Evolutionary conservation across 2,797 vertebrate genomes (phyloP), one percentile per base, ranked within the genome.

Genomic region (Balearica regulorum): DNA sequence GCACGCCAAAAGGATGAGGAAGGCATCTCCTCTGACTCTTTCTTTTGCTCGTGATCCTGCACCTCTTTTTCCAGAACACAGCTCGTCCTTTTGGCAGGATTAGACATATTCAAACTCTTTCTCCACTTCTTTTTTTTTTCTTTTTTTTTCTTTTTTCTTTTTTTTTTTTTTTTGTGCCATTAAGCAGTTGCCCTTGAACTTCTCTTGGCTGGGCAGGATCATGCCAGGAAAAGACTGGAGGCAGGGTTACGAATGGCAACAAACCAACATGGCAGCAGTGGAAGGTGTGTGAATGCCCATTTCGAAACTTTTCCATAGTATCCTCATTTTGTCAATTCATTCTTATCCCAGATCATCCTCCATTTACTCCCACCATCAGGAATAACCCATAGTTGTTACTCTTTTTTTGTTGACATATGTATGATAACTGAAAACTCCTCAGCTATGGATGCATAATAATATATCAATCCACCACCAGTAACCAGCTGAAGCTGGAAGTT

Each of bases 351-450:
- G 19, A 33, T 71, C 35, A 62, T n/a, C 6, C 33, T 46, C 31
- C 37, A 35, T 72, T 90, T 26, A 86, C 11, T 1, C 24, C 11
- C 53, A 28, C 20, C 24, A 51, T 20, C 46, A 54, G 0, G 0
- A 17, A 19, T 24, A 75, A 46, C 29, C 81, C 41, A n/a, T 16
- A 43, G 31, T 13, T 62, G 16, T 26, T 58, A 37, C 24, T 55
- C 22, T 69, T 90, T 69, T 90, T 82, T 54, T 93, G 29, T 28
- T 90, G 61, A 75, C 21, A 22, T 7, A 6, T 5, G 16, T 16
- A 60, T 49, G 19, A 29, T 58, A 75, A 35, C 17, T 16, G 49
- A 49, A 93, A 86, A 22, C 4, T 86, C 24, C 35, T 75, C 39
- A 79, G 61, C 10, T 69, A 14, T 15, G 17, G 28, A 76, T 33